These are phyloP conservation scores for Macropus fuliginosus DNA, from an alignment of 2,797 vertebrate species.

Conservation along the genomic window DNA sequence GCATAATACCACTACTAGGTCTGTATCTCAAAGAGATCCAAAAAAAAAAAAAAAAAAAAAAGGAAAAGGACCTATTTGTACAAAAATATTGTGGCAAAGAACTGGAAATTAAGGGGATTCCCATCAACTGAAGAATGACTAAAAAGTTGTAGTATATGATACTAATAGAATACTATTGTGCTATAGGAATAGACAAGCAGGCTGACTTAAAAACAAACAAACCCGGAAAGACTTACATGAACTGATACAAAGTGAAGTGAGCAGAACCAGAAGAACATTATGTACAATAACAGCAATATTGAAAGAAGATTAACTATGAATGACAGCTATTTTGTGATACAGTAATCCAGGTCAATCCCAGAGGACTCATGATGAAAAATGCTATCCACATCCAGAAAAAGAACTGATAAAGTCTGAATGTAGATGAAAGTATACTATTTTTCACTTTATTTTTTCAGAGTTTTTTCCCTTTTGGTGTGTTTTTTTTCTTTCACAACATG, in stretches of 20 bases:
- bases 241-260: background rate
- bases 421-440: background rate
- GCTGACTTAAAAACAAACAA: background rate
- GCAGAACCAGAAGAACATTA: background rate
- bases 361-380: background rate
- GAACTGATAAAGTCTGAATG: background rate
- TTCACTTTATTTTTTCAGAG: background rate
- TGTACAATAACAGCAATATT: background rate
- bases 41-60: background rate
- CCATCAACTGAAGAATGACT: background rate
- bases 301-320: background rate
- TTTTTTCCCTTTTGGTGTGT: background rate
- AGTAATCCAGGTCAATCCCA: background rate
- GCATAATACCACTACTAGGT: background rate
- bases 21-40: background rate
- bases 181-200: background rate
- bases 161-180: background rate
- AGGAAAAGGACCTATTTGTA: background rate
- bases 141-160: background rate
- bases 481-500: background rate
- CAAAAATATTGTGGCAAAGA: background rate
- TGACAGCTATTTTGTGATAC: background rate
- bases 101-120: background rate
- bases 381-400: background rate
- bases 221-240: background rate